Evolutionary conservation across 92 coral and sea anemone genomes (phyloP), one percentile per base, ranked within the genome.

Genomic region (Zoanthus gigantus): DNA sequence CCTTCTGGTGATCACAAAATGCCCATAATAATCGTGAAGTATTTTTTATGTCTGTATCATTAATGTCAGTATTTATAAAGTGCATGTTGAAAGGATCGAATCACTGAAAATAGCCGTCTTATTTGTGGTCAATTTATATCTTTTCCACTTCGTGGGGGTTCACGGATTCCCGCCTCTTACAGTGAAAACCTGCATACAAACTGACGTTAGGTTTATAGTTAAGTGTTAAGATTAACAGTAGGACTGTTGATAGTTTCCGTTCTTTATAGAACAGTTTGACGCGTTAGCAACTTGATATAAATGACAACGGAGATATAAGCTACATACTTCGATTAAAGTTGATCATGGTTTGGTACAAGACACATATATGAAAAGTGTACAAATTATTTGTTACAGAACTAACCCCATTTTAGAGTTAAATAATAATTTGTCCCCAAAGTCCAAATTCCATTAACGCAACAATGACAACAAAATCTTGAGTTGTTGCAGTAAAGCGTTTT

Each of bases 201-300:
- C 11, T 44, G 29, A 2, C 45, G 50, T 42, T 80, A 50, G 69
- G 44, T 48, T 37, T 9, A 32, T 42, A 37, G 37, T 56, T 45
- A 45, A 18, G 74, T 46, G 85, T 42, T 44, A 63, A 63, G 74
- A 63, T 50, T 50, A 23, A 37, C 42, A 37, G 4, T 4, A 46
- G 31, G 61, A 65, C 17, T 65, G 73, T 46, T 80, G 61, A 80
- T 18, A 46, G 74, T 45, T 81, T 46, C 74, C 58, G 85, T 81
- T 65, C 50, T 31, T 44, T 12, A 23, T 66, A 29, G 46, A 79
- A 44, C 45, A 34, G 32, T 63, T 66, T 45, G 18, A n/a, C 28
- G 23, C 60, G 46, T 81, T 81, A 66, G 65, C 60, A 23, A 81
- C n/a, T 45, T 81, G 75, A 81, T 37, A 63, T 47, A 79, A 61